Base-by-base conservation (phyloP, 2,113 vertebrate species). In the Oceanodroma tethys region DNA sequence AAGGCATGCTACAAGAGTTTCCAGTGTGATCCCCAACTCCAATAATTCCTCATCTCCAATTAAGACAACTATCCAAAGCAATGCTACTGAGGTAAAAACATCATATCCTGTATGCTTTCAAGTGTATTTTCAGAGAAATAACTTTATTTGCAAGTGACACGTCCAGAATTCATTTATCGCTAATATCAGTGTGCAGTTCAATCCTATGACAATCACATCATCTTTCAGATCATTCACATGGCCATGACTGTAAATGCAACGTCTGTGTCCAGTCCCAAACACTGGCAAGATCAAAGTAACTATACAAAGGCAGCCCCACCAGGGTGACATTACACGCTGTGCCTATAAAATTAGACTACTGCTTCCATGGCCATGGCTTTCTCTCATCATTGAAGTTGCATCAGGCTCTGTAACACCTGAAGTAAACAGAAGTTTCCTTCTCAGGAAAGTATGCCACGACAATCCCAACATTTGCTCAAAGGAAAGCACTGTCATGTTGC, bases 271-370 rank as follows among this genome's bases (percentile, higher is more conserved):
- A 89, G 81, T 80, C 47, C 73, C 78, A 90, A 80, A 81, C 25
- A 67, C 42, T 67, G 48, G 62, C 22, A 91, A 53, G 48, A 93
- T 94, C 87, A 95, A 95, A 96, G 71, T 63, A 84, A 66, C 53
- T 55, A 62, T 47, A 52, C 66, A 86, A 89, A 76, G 82, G 45
- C 18, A 47, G 50, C 14, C 11, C 15, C 58, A 79, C 11, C 9
- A 29, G 36, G 26, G 43, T 71, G 78, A 82, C 17, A 48, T 85
- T 80, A 92, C 43, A 82, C 3, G 16, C 63, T n/a, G 27, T 29
- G 55, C n/a, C 73, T 91, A 27, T 40, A 76, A 96, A 91, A 87
- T 53, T 22, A 90, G 36, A 27, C 13, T 23, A 55, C n/a, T 82
- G 58, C 52, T 92, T 88, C 80, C 71, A 74, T 1, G 20, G 60